phyloP scores from a whole-genome alignment of 1,140 invertebrate genomes.

The Nymphalis io region DNA sequence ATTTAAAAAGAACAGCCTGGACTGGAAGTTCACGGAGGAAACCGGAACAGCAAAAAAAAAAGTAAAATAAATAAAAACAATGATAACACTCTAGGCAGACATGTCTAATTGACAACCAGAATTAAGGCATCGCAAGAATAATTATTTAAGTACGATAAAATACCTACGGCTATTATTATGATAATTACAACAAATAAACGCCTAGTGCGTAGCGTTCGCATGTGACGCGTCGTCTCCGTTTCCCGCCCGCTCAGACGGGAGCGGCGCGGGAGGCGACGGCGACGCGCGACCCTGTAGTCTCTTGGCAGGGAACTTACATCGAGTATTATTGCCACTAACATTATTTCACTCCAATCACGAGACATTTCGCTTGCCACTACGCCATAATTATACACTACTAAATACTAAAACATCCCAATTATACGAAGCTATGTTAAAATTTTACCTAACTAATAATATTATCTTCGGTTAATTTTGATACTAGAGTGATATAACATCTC shows the following conservation, averaged over 20 bases:
- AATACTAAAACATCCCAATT: constrained; percentile 81
- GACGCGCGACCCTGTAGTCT: constrained; percentile 55
- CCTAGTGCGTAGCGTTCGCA: constrained; percentile 75
- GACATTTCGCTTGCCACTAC: constrained; percentile 77
- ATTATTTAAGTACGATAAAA: constrained; percentile 82
- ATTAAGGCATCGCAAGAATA: constrained; percentile 83
- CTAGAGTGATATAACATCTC: constrained; percentile 82
- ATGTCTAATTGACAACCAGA: constrained; percentile 82
- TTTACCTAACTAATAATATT: constrained; percentile 81
- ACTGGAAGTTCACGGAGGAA: constrained; percentile 81
- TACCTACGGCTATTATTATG: constrained; percentile 82
- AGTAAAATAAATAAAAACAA: constrained; percentile 80
- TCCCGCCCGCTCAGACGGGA: constrained; percentile 32
- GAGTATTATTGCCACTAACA: constrained; percentile 80
- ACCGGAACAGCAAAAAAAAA: constrained; percentile 80
- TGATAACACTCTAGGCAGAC: constrained; percentile 81
- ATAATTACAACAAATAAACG: constrained; percentile 80
- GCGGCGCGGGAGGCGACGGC: constrained; percentile 37
- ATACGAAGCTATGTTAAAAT: constrained; percentile 81
- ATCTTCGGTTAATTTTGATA: constrained; percentile 82
- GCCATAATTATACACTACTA: constrained; percentile 76
- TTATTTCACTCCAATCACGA: constrained; percentile 69
- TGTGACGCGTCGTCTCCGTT: constrained; percentile 43
- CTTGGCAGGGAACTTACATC: constrained; percentile 71
- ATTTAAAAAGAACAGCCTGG: constrained; percentile 82